phyloP scores from a whole-genome alignment of 2,113 vertebrate species.

The Origma solitaria region DNA sequence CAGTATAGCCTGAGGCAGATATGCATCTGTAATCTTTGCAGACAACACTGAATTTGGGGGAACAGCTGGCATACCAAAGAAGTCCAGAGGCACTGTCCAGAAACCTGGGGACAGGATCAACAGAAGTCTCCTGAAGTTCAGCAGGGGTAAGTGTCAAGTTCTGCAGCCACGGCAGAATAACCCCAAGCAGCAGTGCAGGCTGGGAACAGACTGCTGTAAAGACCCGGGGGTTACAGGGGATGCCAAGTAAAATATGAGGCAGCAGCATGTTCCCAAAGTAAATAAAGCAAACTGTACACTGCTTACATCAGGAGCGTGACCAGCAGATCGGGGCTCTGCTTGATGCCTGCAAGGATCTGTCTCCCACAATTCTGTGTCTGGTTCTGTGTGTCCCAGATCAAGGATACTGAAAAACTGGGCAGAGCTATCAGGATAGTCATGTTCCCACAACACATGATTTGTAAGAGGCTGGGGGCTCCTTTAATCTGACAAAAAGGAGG shows the following conservation, averaged over 20 bases:
- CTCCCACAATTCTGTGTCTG: neutral
- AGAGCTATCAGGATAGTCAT: neutral
- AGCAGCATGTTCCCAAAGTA: neutral
- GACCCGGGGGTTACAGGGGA: neutral
- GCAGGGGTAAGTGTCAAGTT: neutral
- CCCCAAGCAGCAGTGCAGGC: neutral
- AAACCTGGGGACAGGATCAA: neutral
- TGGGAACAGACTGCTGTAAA: neutral
- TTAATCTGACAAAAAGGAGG: neutral
- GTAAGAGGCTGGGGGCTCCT: neutral
- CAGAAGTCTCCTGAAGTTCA: neutral
- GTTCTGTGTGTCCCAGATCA: neutral
- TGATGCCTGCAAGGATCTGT: neutral
- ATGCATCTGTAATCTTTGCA: neutral
- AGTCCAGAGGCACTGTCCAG: neutral
- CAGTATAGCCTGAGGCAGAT: neutral
- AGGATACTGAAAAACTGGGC: neutral
- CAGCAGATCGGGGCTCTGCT: neutral
- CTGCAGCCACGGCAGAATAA: neutral
- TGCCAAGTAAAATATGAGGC: conserved; percentile 17
- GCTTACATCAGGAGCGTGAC: neutral
- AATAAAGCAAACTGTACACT: neutral
- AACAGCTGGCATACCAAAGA: neutral
- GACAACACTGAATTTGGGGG: neutral
- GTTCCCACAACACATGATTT: neutral